Evolutionary conservation across 2,113 vertebrate genomes (phyloP), one percentile per base, ranked within the genome.

Genomic region (Engraulis encrasicolus): DNA sequence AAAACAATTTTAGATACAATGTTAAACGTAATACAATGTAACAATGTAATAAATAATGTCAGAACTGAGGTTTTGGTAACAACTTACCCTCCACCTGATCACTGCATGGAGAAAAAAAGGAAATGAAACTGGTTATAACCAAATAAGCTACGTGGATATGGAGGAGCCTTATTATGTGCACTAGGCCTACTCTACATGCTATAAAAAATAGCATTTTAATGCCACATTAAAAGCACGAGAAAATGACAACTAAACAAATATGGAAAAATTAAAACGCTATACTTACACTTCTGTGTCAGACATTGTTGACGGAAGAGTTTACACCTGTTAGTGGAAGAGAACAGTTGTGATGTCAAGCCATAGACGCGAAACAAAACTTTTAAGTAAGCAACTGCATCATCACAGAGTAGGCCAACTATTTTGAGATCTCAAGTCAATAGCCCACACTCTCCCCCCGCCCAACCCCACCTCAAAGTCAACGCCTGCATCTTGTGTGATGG

Each of bases 221-320:
- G n/a, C n/a, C n/a, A 82, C 34, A n/a, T 15, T 11, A 58, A 11
- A 81, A 52, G n/a, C n/a, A n/a, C n/a, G n/a, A n/a, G n/a, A n/a
- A n/a, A n/a, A n/a, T n/a, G n/a, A n/a, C n/a, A n/a, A n/a, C 31
- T 34, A 14, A 74, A 66, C 23, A 66, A 66, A n/a, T n/a, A n/a
- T 9, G 11, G 23, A 31, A 12, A 66, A 71, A 50, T 83, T 27
- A 23, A 20, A 12, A 36, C 34, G 17, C 66, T 92, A n/a, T n/a
- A 97, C 97, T 98, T 91, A 99, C 97, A 95, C 91, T 92, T 99
- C 97, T 0, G 93, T 96, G 92, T 99, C 97, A 90, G 97, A 99
- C 97, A 98, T n/a, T 99, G 93, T 83, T 92, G 94, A 91, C 85
- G 86, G 83, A 4, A 88, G 91, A 87, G 50, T 87, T 92, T 84